Evolutionary conservation across 2,888 invertebrate species (phyloP).

Genomic region (Bombylius discolor): DNA sequence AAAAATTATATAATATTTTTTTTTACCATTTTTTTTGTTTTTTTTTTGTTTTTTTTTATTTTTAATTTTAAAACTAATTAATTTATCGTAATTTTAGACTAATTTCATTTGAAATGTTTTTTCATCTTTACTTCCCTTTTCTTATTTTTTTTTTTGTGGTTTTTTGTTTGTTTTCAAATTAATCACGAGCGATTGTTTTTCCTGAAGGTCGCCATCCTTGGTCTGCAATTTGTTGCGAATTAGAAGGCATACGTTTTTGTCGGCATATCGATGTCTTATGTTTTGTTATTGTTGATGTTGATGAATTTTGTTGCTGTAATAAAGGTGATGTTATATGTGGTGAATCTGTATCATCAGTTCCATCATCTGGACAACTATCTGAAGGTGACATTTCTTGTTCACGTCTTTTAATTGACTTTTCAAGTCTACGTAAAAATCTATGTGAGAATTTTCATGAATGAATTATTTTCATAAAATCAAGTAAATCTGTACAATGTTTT

Average conservation of each 20-base stretch:
- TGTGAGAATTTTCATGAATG: no score
- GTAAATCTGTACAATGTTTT: no score
- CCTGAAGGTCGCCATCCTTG: conserved; percentile 23
- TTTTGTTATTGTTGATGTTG: conserved; percentile 17
- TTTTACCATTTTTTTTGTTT: no score
- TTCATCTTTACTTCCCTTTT: no score
- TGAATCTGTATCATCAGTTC: conserved; percentile 46
- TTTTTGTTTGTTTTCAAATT: conserved; percentile 10
- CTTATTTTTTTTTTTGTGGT: background rate
- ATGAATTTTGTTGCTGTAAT: conserved; percentile 17
- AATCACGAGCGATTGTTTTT: conserved; percentile 21
- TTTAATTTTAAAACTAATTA: no score
- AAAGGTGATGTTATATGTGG: conserved; percentile 53
- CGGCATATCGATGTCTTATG: conserved; percentile 21
- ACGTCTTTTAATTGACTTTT: conserved; percentile 55
- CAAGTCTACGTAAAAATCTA: conserved; percentile 58
- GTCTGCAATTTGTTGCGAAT: conserved; percentile 14
- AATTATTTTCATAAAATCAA: no score
- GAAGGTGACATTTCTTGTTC: conserved; percentile 39
- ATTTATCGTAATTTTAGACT: no score
- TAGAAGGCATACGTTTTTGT: conserved; percentile 22
- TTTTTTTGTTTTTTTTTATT: no score
- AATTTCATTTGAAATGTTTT: no score
- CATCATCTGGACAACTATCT: conserved; percentile 40
- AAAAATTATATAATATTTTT: no score